Percentiles rank a stretch among this genome's conserved stretches.
phyloP scores from a whole-genome alignment of 2,888 invertebrate genomes.

The Elgonia sp. region DNA sequence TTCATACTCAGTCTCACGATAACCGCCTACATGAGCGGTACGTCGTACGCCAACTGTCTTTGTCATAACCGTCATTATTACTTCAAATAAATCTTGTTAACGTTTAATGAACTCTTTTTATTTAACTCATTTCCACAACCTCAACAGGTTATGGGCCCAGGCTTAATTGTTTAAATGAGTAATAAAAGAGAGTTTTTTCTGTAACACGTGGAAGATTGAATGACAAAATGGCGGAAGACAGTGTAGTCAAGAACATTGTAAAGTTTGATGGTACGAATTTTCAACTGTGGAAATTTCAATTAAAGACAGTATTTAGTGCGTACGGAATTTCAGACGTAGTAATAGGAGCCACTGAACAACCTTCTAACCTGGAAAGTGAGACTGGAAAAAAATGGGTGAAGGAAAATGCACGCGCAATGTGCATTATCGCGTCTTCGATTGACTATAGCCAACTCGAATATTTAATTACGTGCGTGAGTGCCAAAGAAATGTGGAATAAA shows the following conservation, averaged over 20 bases:
- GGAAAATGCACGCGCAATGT: constrained; percentile 10
- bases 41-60: too few relatives aligned
- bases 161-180: neutral
- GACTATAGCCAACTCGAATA: constrained; percentile 15
- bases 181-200: neutral
- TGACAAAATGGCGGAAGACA: constrained; percentile 6
- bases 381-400: neutral
- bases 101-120: too few relatives aligned
- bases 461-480: constrained; percentile 1
- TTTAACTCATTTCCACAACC: too few relatives aligned
- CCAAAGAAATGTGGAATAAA: constrained; percentile 5
- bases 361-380: neutral
- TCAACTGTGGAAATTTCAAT: constrained; percentile 30
- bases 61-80: too few relatives aligned
- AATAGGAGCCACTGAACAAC: neutral
- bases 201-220: neutral
- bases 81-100: too few relatives aligned
- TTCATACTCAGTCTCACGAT: too few relatives aligned
- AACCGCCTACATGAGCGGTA: too few relatives aligned
- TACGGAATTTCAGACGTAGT: neutral
- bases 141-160: constrained; percentile 44
- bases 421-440: neutral
- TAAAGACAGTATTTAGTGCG: neutral
- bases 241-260: constrained; percentile 5
- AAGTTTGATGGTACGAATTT: constrained; percentile 27